phyloP scores from a whole-genome alignment of 1,140 invertebrate species.

The Nephila pilipes region DNA sequence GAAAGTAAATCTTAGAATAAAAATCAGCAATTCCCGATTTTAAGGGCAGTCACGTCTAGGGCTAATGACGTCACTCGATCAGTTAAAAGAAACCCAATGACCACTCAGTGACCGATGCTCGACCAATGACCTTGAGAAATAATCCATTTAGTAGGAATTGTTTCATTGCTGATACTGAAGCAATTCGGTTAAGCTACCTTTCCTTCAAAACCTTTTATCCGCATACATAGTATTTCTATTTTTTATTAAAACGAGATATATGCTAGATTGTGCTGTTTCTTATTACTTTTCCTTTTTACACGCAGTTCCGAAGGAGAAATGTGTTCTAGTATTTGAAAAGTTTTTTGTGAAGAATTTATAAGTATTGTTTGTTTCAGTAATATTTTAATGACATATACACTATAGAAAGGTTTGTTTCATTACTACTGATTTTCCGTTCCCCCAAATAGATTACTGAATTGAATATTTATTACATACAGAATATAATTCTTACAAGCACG shows the following conservation, averaged over 20 bases:
- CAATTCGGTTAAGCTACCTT: background rate
- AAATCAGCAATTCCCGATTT: background rate
- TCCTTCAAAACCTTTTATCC: background rate
- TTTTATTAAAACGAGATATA: background rate
- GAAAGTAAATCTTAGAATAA: background rate
- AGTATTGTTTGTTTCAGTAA: too few species aligned
- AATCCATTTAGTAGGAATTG: background rate
- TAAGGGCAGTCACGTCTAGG: background rate
- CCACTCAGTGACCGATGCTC: constrained; percentile 1
- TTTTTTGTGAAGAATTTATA: too few species aligned
- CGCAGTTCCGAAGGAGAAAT: too few species aligned
- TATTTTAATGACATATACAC: too few species aligned
- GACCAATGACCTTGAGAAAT: background rate
- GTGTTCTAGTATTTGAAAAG: too few species aligned
- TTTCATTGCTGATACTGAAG: background rate
- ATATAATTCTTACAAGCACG: too few species aligned
- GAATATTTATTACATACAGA: too few species aligned
- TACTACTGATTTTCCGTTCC: too few species aligned
- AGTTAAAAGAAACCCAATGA: constrained; percentile 12
- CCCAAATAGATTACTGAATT: too few species aligned
- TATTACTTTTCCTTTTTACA: too few species aligned
- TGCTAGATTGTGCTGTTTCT: background rate
- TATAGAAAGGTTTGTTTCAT: too few species aligned
- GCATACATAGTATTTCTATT: background rate
- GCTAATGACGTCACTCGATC: constrained; percentile 24